These are phyloP conservation scores for Cataglyphis livida DNA, from an alignment of 2,888 invertebrate genomes.

Conservation along the genomic window DNA sequence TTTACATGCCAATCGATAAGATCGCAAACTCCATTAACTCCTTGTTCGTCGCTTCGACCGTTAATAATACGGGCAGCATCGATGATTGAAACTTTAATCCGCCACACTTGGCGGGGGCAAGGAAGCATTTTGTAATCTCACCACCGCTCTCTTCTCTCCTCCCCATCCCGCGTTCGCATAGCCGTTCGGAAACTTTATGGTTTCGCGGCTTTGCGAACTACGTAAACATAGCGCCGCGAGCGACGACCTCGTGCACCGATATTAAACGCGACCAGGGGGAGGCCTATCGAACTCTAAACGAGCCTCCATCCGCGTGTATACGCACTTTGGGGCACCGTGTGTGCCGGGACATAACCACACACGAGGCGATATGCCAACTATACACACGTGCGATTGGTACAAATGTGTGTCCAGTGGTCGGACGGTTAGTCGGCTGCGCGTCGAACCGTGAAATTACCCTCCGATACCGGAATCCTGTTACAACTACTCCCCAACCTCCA, in stretches of 20 bases:
- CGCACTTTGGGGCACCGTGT: conserved; percentile 57
- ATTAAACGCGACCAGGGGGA: conserved; percentile 28
- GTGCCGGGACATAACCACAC: conserved; percentile 52
- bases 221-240: conserved; percentile 1
- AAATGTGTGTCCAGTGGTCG: conserved; percentile 74
- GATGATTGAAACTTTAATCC: conserved; percentile 49
- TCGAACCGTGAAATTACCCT: conserved; percentile 84
- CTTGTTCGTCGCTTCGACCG: conserved; percentile 34
- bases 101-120: conserved; percentile 20
- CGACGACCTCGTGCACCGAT: conserved; percentile 24
- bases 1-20: conserved; percentile 47
- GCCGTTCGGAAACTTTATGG: conserved; percentile 36
- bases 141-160: background rate
- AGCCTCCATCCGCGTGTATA: conserved; percentile 27
- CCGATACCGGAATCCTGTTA: conserved; percentile 75
- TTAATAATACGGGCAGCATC: conserved; percentile 35
- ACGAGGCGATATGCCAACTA: conserved; percentile 15
- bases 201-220: conserved; percentile 51
- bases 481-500: conserved; percentile 18
- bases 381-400: conserved; percentile 45
- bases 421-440: conserved; percentile 82
- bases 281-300: conserved; percentile 14
- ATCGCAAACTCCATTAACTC: conserved; percentile 47
- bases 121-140: conserved; percentile 44
- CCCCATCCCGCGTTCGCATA: background rate